Conservation (phyloP, 2,888 invertebrate genomes). For the Tenthredo distinguenda region DNA sequence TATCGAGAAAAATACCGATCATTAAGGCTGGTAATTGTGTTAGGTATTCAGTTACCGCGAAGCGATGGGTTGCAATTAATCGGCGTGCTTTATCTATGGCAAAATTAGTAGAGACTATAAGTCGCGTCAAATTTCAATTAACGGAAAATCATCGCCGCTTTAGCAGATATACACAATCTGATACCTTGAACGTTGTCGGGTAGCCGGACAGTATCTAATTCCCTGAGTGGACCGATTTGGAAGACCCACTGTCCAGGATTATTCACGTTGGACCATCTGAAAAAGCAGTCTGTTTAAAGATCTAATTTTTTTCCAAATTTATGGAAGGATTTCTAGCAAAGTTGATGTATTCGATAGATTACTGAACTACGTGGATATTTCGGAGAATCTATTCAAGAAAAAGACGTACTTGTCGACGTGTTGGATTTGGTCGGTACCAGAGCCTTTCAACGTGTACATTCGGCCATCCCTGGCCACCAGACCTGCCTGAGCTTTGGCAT, state of each 20-base stretch:
- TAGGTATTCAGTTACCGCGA: constrained; percentile 34
- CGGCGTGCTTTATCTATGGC: neutral
- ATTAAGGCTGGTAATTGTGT: constrained; percentile 3
- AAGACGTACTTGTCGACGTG: constrained; percentile 86
- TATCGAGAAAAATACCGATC: constrained; percentile 12
- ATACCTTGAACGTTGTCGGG: constrained; percentile 81
- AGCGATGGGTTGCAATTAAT: constrained; percentile 26
- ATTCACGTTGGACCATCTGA: constrained; percentile 92
- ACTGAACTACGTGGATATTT: neutral
- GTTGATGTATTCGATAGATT: neutral
- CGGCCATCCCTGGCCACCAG: constrained; percentile 92
- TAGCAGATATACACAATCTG: neutral
- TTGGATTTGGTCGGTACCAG: constrained; percentile 93
- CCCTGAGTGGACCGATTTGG: constrained; percentile 87
- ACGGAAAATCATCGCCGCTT: neutral
- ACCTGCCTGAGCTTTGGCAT: constrained; percentile 96
- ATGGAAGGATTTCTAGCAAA: neutral
- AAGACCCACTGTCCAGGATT: constrained; percentile 93
- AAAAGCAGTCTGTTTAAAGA: constrained; percentile 61
- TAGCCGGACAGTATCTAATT: constrained; percentile 82
- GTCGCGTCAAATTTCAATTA: constrained; percentile 21
- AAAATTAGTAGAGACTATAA: constrained; percentile 19
- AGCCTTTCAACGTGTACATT: constrained; percentile 88
- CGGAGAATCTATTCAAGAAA: neutral
- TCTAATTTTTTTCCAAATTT: neutral